Base-by-base conservation (phyloP, 2,888 invertebrate genomes). In the Ormyrus labotus region DNA sequence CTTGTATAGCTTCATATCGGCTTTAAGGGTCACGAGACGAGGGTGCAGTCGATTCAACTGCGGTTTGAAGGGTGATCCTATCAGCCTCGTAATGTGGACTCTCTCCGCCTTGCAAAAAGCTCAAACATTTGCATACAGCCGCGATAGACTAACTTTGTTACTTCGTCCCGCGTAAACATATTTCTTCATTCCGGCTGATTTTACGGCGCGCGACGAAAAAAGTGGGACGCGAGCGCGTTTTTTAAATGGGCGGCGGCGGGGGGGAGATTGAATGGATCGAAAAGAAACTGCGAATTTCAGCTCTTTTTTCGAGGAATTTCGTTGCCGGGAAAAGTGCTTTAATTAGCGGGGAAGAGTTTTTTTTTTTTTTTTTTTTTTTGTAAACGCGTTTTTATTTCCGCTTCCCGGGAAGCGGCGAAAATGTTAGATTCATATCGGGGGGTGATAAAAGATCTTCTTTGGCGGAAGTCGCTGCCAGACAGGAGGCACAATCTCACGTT, bases 111-210 rank as follows among this genome's bases (percentile, higher is more conserved):
- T 82, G 84, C 84, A 86, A 86, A 85, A 85, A 84, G 84, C 83
- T 85, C 82, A 85, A 86, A 85, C 85, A 86, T 87, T 87, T 87
- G 85, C 87, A 86, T 87, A 86, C 83, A 82, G 34, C 68, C 77
- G 79, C 82, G 83, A 85, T 85, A 13, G 57, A 84, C 83, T 83
- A 83, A 84, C 82, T 85, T 84, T 86, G 84, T 87, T 87, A 86
- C 84, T 34, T 34, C 73, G 63, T 68, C 72, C 73, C 74, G 80
- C 55, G 45, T 53, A 63, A n/a, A 45, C 63, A 45, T 9, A 53
- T 19, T 53, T 51, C 73, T 61, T 73, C 64, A 57, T 64, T 73
- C 57, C 47, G 11, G 51, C 3, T 34, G 34, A 34, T 13, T 5
- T 45, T 19, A 11, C 11, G 13, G 13, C 13, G 61, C 19, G 34